Evolutionary conservation across 1,140 invertebrate species (phyloP).

Genomic region (Rhagoletis zephyria): DNA sequence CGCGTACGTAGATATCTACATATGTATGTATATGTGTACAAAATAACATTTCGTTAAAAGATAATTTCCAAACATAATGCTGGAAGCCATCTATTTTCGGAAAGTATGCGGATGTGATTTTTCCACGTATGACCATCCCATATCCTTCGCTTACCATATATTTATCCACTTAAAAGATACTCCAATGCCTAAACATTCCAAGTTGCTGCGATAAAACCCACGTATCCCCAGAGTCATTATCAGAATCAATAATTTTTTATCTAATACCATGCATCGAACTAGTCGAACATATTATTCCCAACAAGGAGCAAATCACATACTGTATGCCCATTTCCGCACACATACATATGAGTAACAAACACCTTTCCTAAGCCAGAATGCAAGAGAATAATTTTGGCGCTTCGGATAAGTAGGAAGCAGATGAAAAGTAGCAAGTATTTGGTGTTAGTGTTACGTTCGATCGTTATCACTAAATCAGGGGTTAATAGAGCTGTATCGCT

Average conservation of each 20-base stretch:
- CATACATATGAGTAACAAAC: neutral
- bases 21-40: no score
- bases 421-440: constrained; percentile 53
- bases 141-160: no score
- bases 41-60: no score
- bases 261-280: neutral
- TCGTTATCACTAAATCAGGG: constrained; percentile 60
- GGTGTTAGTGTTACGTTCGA: constrained; percentile 55
- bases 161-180: no score
- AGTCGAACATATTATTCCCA: neutral
- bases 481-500: constrained; percentile 58
- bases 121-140: no score
- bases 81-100: no score
- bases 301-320: constrained; percentile 40
- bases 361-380: neutral
- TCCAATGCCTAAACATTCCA: neutral
- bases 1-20: no score
- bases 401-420: constrained; percentile 33
- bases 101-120: no score
- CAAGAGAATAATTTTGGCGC: neutral
- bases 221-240: neutral
- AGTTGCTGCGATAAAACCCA: neutral
- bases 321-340: neutral
- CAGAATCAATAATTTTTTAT: neutral
- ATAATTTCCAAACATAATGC: no score